Base-by-base conservation (phyloP, 2,888 invertebrate species). In the Sycophila texana region DNA sequence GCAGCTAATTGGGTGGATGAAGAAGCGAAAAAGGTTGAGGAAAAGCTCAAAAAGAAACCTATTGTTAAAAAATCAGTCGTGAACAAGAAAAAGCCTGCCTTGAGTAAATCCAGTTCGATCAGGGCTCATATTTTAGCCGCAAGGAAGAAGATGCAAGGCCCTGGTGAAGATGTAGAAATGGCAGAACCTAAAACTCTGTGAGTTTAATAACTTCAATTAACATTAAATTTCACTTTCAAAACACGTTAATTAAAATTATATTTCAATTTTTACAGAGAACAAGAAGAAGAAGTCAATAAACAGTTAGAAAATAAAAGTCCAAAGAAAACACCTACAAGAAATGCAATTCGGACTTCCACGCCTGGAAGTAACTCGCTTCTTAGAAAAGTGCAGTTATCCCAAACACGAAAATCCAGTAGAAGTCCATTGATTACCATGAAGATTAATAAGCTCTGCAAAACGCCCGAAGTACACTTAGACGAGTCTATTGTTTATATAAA, bases 1-100 rank as follows among this genome's bases (percentile, higher is more conserved):
- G 47, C 79, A 0, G 83, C 80, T 1, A 82, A 81, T 30, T 90
- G 94, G 94, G 86, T 88, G 20, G 93, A 93, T 80, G 91, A 92
- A 1, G 81, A 89, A 65, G 87, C 89, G 0, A 2, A 4, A 3
- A 39, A 39, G 4, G 85, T 82, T 79, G 57, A 81, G 0, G 82
- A 77, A 74, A 86, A 84, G 74, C 72, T 22, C 30, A 82, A 81
- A 20, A 80, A 82, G 58, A 63, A 71, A 65, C n/a, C 61, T 20
- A 51, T 66, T 4, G 66, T 73, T 39, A 66, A 82, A 61, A 68
- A 79, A 55, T 53, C 63, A 30, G 39, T 13, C 20, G 61, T 39
- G 76, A 12, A 49, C 4, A 57, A 60, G 10, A 82, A 83, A 26
- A 83, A 82, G 30, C 14, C 55, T 12, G 5, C 26, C 1, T 66